Percentiles rank a stretch among this genome's conserved stretches.
These are phyloP conservation scores for Elysia chlorotica DNA, from an alignment of 1,140 invertebrate genomes.

Conservation along the genomic window DNA sequence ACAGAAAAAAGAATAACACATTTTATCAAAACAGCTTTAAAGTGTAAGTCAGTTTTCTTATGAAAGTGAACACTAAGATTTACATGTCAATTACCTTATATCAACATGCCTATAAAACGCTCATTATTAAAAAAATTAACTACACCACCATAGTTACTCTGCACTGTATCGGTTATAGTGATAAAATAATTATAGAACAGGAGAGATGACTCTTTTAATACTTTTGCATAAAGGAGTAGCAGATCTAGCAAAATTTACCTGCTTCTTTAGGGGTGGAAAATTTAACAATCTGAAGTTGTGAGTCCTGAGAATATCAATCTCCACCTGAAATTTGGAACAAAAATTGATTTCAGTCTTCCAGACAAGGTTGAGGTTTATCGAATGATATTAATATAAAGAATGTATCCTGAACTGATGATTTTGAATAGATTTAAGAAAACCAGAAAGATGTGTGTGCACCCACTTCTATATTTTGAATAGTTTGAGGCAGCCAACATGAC, in stretches of 20 bases:
- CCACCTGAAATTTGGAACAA: constrained; percentile 38
- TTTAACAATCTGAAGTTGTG: constrained; percentile 54
- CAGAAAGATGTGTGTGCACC: no score
- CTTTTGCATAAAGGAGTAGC: neutral
- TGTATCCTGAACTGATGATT: neutral
- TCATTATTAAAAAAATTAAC: no score
- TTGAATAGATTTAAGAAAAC: neutral
- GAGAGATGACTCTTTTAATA: neutral
- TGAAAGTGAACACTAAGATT: neutral
- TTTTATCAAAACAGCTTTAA: neutral
- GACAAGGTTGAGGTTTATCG: neutral
- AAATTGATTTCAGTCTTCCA: neutral
- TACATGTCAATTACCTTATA: neutral
- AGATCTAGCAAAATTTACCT: constrained; percentile 19
- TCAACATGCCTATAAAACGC: neutral
- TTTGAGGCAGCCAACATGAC: no score
- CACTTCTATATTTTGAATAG: no score
- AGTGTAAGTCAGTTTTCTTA: neutral
- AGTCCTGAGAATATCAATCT: constrained; percentile 55
- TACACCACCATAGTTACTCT: no score
- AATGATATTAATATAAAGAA: neutral
- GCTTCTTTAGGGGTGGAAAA: constrained; percentile 49
- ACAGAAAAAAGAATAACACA: neutral
- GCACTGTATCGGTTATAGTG: no score
- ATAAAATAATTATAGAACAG: neutral